These are phyloP conservation scores for Chesias legatella DNA, from an alignment of 2,888 invertebrate species.

Conservation along the genomic window DNA sequence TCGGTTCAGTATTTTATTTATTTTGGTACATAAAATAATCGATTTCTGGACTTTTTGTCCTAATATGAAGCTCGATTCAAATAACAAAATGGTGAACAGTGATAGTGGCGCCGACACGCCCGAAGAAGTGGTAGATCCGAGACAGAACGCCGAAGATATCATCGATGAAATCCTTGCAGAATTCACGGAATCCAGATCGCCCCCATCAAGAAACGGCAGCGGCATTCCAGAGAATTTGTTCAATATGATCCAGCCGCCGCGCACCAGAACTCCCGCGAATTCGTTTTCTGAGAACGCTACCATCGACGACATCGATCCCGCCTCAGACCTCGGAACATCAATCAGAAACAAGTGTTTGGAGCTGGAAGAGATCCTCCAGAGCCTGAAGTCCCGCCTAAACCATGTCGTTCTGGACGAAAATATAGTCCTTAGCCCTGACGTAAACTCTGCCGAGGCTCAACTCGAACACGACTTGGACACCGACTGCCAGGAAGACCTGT, in stretches of 20 bases:
- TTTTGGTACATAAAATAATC: constrained; percentile 39
- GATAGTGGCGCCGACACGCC: constrained; percentile 65
- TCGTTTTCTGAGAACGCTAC: constrained; percentile 68
- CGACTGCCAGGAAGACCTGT: constrained; percentile 75
- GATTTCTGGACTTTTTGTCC: constrained; percentile 13
- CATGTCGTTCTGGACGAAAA: constrained; percentile 76
- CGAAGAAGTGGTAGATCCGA: constrained; percentile 66
- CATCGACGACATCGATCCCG: constrained; percentile 73
- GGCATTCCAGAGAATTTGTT: constrained; percentile 63
- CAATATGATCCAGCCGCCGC: constrained; percentile 68
- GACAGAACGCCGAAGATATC: constrained; percentile 73
- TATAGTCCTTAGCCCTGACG: constrained; percentile 73
- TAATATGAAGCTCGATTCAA: constrained; percentile 74
- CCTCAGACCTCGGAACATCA: constrained; percentile 72
- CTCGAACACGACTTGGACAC: constrained; percentile 75
- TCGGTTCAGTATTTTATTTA: constrained; percentile 58
- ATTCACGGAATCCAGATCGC: constrained; percentile 66
- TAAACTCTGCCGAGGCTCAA: constrained; percentile 71
- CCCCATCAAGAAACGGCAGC: constrained; percentile 55
- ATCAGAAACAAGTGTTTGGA: constrained; percentile 75
- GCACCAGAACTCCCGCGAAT: constrained; percentile 70
- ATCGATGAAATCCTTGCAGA: constrained; percentile 75
- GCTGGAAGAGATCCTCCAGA: constrained; percentile 74
- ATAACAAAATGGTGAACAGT: constrained; percentile 72
- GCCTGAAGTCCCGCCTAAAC: constrained; percentile 72